Evolutionary conservation across 2,888 invertebrate species (phyloP), one percentile per base, ranked within the genome.

Genomic region (Tryphoninae sp.): DNA sequence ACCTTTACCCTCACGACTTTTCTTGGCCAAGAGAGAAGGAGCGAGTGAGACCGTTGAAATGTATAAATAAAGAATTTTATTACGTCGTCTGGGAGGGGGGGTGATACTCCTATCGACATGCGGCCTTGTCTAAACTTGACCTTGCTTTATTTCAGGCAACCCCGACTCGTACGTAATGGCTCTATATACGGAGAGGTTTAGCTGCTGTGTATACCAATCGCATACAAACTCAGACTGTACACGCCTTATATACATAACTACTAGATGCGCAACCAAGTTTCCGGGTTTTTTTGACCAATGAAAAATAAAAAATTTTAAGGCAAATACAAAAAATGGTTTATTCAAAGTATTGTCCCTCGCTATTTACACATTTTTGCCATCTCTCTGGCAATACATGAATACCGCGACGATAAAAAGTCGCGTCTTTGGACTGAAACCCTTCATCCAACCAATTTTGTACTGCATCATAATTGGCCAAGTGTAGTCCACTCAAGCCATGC

Each of bases 121-220:
- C 85, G 89, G 90, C 92, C 92, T 92, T 92, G 86, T 90, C 88
- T 89, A 91, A 92, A 91, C 91, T 91, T 92, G 92, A 92, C 92
- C 92, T 92, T 91, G 92, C 89, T 92, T 92, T 92, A 92, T 92
- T 92, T 92, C 90, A 90, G 89, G 90, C 89, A 89, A 88, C 86
- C 82, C 82, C 76, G 80, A 61, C 77, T 81, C 82, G 83, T 82
- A 82, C 82, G 83, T 85, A 82, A 84, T 82, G 74, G n/a, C 73
- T 64, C 80, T 86, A 80, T 83, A 82, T 75, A 83, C 84, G 80
- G 71, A 83, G 78, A 71, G 77, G 67, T 51, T 72, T 53, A 40
- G 64, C 62, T 65, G 61, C 61, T 42, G 42, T 42, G 42, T 79
- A 55, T 81, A 74, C 49, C 45, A 65, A 49, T 26, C 11, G 16